Evolutionary conservation across 2,113 vertebrate genomes (phyloP), one percentile per base, ranked within the genome.

Genomic region (Junco hyemalis): DNA sequence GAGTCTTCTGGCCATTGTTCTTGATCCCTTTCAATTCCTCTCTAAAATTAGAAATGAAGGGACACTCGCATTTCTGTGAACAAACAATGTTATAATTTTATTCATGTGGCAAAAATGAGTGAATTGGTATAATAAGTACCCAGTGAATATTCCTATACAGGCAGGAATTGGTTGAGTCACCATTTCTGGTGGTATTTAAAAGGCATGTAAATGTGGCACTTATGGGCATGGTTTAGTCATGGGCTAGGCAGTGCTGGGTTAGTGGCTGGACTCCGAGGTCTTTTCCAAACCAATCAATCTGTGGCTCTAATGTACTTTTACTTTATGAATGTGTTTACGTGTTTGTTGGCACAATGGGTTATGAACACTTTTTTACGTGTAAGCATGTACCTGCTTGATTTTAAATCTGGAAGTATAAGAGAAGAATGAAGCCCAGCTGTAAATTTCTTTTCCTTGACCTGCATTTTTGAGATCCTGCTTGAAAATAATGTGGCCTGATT

Each of bases 351-450:
- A 25, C 59, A 66, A 28, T 11, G 23, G 8, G 9, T 65, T 73
- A 53, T 44, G 64, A 63, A 33, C 8, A 20, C 3, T 14, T 35
- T 69, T 50, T 24, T 1, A 53, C 2, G 0, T 8, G 19, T 40
- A 85, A 76, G 8, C 7, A 21, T 57, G 16, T 48, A 14, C 5
- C 42, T 77, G 7, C 25, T 40, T 85, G 57, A 40, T 90, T 85
- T 79, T 56, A 12, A 69, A 35, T 35, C 50, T 65, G 16, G 8
- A 44, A 54, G 6, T 33, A 50, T 9, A 86, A 26, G 25, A 90
- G 38, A 59, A 33, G 12, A 88, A 64, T 1, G 9, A 17, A 83
- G 71, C 17, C n/a, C 63, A 40, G 61, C 6, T 45, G 12, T 29
- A 68, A 69, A 77, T 70, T 44, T 60, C 2, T 92, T 61, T 77